A percentile compares a stretch with the other conserved stretches of the same genome.
These are phyloP conservation scores for Zonotrichia leucophrys DNA, from an alignment of 2,113 vertebrate genomes.

Conservation along the genomic window DNA sequence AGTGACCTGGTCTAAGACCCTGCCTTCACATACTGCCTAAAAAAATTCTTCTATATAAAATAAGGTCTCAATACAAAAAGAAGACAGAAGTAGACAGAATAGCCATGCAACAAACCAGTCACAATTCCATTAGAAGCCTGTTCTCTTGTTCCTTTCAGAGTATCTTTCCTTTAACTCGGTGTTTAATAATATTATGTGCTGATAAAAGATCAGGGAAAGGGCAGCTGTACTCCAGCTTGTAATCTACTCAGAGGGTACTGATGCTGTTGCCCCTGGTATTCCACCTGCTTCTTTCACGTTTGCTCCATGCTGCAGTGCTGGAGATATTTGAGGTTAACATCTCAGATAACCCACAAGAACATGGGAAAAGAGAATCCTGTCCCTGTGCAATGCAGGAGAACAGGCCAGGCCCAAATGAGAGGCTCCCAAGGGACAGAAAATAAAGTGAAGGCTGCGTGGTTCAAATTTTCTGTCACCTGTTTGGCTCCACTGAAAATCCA, in stretches of 20 bases:
- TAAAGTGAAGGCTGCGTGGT: not conserved
- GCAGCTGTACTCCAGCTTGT: not conserved
- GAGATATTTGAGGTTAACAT: not conserved
- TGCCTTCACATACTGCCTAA: not conserved
- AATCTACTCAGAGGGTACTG: not conserved
- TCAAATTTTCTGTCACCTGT: not conserved
- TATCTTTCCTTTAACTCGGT: not conserved
- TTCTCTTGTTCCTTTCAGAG: not conserved
- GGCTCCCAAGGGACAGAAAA: not conserved
- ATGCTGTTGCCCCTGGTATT: not conserved
- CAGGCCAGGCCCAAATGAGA: not conserved
- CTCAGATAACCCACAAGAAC: not conserved
- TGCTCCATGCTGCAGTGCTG: not conserved
- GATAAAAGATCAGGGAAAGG: constrained; percentile 5
- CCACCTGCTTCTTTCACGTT: not conserved
- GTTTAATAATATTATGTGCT: not conserved
- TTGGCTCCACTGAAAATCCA: not conserved
- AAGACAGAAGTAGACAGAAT: not conserved
- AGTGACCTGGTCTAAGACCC: not conserved
- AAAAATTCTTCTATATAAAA: not conserved
- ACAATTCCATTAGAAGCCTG: not conserved
- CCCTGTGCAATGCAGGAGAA: not conserved
- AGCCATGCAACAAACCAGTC: not conserved
- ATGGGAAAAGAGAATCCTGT: not conserved
- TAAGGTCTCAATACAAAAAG: not conserved